Conservation (phyloP, 2,797 vertebrate genomes). For the Clarias pachynema region DNA sequence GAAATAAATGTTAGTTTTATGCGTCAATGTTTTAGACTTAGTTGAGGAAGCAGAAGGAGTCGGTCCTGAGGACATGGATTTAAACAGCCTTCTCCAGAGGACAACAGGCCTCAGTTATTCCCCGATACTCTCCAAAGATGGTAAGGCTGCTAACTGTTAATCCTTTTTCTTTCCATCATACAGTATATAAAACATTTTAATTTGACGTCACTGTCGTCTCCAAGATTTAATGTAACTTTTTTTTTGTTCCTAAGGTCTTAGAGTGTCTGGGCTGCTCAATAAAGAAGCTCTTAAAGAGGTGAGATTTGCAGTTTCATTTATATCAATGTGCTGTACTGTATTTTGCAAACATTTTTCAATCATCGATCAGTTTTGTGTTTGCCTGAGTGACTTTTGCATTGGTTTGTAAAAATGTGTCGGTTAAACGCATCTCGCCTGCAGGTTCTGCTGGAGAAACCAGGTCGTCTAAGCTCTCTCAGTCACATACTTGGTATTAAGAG, state of each 20-base stretch:
- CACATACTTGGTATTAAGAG: slow-evolving; percentile 68
- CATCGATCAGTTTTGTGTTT: neutral
- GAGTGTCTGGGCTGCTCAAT: slow-evolving; percentile 65
- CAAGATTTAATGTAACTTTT: slow-evolving; percentile 13
- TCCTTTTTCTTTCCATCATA: neutral
- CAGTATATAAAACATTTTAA: too few relatives aligned
- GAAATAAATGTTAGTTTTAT: slow-evolving; percentile 13
- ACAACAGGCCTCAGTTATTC: slow-evolving; percentile 67
- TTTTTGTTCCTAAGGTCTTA: slow-evolving; percentile 63
- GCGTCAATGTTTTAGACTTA: slow-evolving; percentile 62
- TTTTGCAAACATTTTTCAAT: neutral
- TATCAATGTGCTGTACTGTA: neutral
- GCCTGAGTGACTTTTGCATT: neutral
- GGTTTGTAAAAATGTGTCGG: slow-evolving; percentile 12
- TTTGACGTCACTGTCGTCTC: neutral
- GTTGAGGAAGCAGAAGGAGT: slow-evolving; percentile 64
- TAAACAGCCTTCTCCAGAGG: slow-evolving; percentile 68
- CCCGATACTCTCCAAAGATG: slow-evolving; percentile 68
- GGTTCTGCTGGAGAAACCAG: slow-evolving; percentile 73
- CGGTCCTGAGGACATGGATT: slow-evolving; percentile 70
- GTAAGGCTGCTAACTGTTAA: slow-evolving; percentile 56
- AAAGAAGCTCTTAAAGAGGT: slow-evolving; percentile 73
- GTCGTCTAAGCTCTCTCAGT: slow-evolving; percentile 67
- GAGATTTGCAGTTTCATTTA: slow-evolving; percentile 30
- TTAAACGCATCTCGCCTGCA: slow-evolving; percentile 50